Evolutionary conservation across 2,888 invertebrate species (phyloP), one percentile per base, ranked within the genome.

Genomic region (Mellilla xanthometata): DNA sequence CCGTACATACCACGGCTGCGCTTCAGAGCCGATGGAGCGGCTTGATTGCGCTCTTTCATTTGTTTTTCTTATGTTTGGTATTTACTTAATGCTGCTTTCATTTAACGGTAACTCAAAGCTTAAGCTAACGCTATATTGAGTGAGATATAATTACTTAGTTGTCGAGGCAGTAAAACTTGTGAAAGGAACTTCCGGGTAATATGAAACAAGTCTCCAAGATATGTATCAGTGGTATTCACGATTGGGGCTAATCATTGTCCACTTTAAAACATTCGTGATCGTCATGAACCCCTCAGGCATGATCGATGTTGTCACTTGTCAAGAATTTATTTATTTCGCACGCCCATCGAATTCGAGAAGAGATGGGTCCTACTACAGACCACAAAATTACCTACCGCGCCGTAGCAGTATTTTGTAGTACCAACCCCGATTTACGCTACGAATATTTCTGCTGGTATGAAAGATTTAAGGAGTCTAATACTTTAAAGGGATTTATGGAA

Each of bases 221-320:
- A 22, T 12, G 2, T 10, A 28, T 27, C 10, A 27, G 15, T n/a
- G n/a, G 12, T 22, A 15, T 12, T 22, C 22, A 28, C 28, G 27
- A 23, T 34, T 24, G 12, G 19, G 22, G 23, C n/a, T 35, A n/a
- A 42, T 35, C 13, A 26, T 35, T 31, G n/a, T 24, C 15, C 15
- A 6, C 15, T 13, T 30, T 30, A 30, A 23, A 11, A 35, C 30
- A 24, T 19, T 31, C 12, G 31, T 43, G 27, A 31, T 31, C 26
- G 12, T 30, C 8, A 30, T 30, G 19, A 36, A 8, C 11, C 28
- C 23, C 15, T 13, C 9, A 27, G 12, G 31, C 30, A 48, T 43
- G 33, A 45, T 40, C 49, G 46, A 52, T 52, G 34, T 49, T 58
- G 56, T 55, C 24, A 31, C 43, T 43, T 42, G 23, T 36, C 35